Percentiles rank a stretch among this genome's conserved stretches.
phyloP scores from a whole-genome alignment of 92 coral and sea anemone species.

The Siderastrea radians region DNA sequence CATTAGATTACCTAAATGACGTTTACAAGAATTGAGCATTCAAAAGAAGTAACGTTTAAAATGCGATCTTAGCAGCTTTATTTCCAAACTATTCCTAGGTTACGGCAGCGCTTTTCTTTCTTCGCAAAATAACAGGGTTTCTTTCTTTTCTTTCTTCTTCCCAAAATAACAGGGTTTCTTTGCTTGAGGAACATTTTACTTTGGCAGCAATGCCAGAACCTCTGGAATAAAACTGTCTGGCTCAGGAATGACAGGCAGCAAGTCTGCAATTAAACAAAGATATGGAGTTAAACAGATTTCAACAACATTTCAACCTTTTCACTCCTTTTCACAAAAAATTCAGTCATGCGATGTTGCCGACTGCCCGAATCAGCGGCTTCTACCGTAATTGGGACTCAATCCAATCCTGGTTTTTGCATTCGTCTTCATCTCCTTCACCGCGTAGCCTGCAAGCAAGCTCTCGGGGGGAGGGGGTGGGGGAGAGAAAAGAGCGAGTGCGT shows the following conservation, averaged over 20 bases:
- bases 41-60: not conserved
- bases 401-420: no score
- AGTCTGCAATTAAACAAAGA: slow-evolving; percentile 48
- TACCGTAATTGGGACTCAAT: no score
- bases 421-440: no score
- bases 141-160: not conserved
- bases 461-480: no score
- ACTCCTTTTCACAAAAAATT: no score
- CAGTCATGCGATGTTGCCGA: no score
- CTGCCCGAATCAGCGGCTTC: no score
- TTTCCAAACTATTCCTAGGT: no score
- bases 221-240: slow-evolving; percentile 78
- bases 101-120: not conserved
- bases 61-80: not conserved
- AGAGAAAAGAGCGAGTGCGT: no score
- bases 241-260: slow-evolving; percentile 68
- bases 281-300: not conserved
- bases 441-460: no score
- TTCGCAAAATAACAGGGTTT: not conserved
- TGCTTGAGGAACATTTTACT: slow-evolving; percentile 27
- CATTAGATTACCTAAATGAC: not conserved
- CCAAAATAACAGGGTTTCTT: not conserved
- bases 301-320: not conserved
- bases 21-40: not conserved
- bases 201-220: slow-evolving; percentile 58